Evolutionary conservation across 2,113 vertebrate species (phyloP).

Genomic region (Poeciliopsis prolifica): DNA sequence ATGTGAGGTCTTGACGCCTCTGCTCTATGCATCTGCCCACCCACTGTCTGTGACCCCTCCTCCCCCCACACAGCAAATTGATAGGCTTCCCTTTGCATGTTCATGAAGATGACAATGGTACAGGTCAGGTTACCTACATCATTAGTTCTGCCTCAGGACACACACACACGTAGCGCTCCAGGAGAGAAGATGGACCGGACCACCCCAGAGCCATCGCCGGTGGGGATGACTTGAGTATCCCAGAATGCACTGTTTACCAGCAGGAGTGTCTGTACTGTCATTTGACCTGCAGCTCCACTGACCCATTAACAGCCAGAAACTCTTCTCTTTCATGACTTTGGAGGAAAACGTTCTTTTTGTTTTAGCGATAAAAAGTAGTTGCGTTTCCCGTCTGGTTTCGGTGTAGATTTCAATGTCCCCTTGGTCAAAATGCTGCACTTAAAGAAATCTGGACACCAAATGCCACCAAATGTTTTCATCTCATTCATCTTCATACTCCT

Average conservation of each 20-base stretch:
- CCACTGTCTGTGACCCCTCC: constrained; percentile 19
- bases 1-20: constrained; percentile 41
- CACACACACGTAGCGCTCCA: constrained; percentile 47
- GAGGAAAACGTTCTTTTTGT: background rate
- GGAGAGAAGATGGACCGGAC: constrained; percentile 73
- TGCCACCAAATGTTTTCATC: background rate
- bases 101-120: constrained; percentile 67
- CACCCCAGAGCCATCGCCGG: constrained; percentile 73
- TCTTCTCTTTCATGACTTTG: constrained; percentile 18
- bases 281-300: constrained; percentile 66
- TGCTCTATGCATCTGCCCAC: constrained; percentile 58
- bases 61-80: constrained; percentile 50
- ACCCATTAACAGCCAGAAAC: constrained; percentile 49
- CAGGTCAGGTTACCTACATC: constrained; percentile 76
- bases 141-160: constrained; percentile 69
- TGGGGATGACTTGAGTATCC: constrained; percentile 74
- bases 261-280: constrained; percentile 65
- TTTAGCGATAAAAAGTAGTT: background rate
- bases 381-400: background rate
- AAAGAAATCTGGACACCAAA: background rate
- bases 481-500: too few species aligned
- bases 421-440: background rate
- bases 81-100: constrained; percentile 58
- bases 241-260: constrained; percentile 57
- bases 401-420: background rate